phyloP scores from a whole-genome alignment of 2,113 vertebrate species.

The Piaya cayana region DNA sequence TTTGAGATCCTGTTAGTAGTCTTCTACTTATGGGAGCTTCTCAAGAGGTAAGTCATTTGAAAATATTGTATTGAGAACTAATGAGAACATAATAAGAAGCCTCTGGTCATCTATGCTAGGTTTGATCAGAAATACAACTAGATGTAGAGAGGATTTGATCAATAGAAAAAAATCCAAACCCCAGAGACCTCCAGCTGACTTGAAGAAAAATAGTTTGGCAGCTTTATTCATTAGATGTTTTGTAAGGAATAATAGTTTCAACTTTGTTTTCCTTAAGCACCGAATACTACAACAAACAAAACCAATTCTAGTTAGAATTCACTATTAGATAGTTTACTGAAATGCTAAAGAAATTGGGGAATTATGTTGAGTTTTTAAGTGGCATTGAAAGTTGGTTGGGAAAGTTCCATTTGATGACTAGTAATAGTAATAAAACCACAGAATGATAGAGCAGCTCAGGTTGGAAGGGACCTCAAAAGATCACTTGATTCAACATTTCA shows the following conservation, averaged over 20 bases:
- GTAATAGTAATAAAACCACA: not conserved
- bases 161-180: not conserved
- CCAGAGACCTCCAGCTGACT: too few relatives aligned
- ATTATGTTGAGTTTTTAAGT: not conserved
- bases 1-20: not conserved
- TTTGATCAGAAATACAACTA: not conserved
- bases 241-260: not conserved
- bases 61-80: not conserved
- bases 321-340: not conserved
- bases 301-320: not conserved
- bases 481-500: too few relatives aligned
- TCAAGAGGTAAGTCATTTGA: not conserved
- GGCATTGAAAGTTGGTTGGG: not conserved
- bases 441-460: not conserved
- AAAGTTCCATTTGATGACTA: not conserved
- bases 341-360: not conserved
- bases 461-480: not conserved
- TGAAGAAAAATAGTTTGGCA: not conserved
- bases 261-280: not conserved
- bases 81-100: not conserved
- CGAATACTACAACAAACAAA: not conserved
- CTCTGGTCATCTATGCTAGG: not conserved
- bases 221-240: not conserved
- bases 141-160: not conserved
- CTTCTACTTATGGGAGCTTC: not conserved